Evolutionary conservation across 1,140 invertebrate genomes (phyloP).

Genomic region (Phenacoccus solenopsis): DNA sequence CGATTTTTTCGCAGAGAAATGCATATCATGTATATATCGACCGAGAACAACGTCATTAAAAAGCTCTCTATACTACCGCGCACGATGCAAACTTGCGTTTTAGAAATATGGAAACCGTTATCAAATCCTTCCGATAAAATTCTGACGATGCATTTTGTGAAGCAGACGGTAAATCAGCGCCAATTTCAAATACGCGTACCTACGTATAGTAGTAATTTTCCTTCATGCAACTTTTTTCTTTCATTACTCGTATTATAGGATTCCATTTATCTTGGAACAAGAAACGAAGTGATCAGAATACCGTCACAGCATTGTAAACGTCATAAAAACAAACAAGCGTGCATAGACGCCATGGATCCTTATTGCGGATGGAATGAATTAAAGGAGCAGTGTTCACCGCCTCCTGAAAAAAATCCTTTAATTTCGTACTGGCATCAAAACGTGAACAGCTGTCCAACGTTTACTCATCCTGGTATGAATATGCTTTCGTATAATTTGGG

Average conservation of each 20-base stretch:
- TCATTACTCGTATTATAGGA: slow-evolving; percentile 37
- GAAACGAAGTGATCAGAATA: slow-evolving; percentile 53
- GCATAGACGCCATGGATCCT: slow-evolving; percentile 75
- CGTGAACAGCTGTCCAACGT: slow-evolving; percentile 40
- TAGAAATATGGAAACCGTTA: slow-evolving; percentile 70
- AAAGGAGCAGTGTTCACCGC: slow-evolving; percentile 51
- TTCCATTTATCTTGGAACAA: slow-evolving; percentile 70
- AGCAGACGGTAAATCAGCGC: slow-evolving; percentile 63
- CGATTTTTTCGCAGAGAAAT: slow-evolving; percentile 34
- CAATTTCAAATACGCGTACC: background rate
- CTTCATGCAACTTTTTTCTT: background rate
- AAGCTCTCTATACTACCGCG: slow-evolving; percentile 64
- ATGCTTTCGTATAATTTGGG: no score
- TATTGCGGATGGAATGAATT: slow-evolving; percentile 86
- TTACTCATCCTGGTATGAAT: slow-evolving; percentile 27
- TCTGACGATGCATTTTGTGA: slow-evolving; percentile 60
- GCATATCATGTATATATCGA: slow-evolving; percentile 67
- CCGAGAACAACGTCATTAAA: slow-evolving; percentile 56
- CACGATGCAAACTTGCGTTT: slow-evolving; percentile 57
- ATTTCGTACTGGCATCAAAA: slow-evolving; percentile 57
- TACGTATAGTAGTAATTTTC: background rate
- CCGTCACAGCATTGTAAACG: slow-evolving; percentile 62
- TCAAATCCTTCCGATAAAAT: slow-evolving; percentile 38
- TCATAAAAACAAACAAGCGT: slow-evolving; percentile 52
- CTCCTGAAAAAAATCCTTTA: slow-evolving; percentile 46